Percentiles rank a stretch among this genome's conserved stretches.
Evolutionary conservation across 2,888 invertebrate species (phyloP).

Genomic region (Tachina grossa): DNA sequence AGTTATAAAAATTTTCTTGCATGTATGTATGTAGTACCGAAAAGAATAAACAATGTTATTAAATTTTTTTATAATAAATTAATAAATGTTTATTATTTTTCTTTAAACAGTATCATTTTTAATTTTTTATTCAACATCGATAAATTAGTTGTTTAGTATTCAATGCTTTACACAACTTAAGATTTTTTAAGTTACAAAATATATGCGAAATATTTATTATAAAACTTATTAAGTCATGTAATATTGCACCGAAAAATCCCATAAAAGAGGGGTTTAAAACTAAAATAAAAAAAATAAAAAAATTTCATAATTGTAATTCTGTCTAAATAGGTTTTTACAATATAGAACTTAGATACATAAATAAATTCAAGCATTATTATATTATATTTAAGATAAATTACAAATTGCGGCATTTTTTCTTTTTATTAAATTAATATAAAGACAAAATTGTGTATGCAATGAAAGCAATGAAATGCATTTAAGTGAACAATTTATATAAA

Average conservation of each 20-base stretch:
- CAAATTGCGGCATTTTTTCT: slow-evolving; percentile 27
- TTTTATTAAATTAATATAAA: slow-evolving; percentile 42
- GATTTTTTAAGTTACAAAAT: slow-evolving; percentile 47
- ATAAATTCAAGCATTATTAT: slow-evolving; percentile 41
- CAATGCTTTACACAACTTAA: slow-evolving; percentile 46
- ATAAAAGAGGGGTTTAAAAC: slow-evolving; percentile 28
- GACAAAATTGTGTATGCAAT: slow-evolving; percentile 20
- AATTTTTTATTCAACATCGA: slow-evolving; percentile 19
- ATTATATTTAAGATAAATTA: slow-evolving; percentile 54
- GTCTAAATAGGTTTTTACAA: slow-evolving; percentile 57
- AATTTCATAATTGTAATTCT: slow-evolving; percentile 11
- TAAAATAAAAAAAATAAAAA: slow-evolving; percentile 21
- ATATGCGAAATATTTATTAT: slow-evolving; percentile 40
- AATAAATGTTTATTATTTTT: slow-evolving; percentile 38
- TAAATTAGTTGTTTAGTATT: slow-evolving; percentile 1
- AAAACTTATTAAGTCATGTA: slow-evolving; percentile 49
- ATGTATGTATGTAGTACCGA: slow-evolving; percentile 33
- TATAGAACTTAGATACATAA: slow-evolving; percentile 50
- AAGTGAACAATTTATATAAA: slow-evolving; percentile 16
- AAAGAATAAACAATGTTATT: slow-evolving; percentile 35
- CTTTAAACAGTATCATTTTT: slow-evolving; percentile 48
- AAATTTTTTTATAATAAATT: slow-evolving; percentile 46
- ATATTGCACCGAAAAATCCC: slow-evolving; percentile 69
- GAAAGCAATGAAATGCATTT: slow-evolving; percentile 56
- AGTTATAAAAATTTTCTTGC: slow-evolving; percentile 34